Conservation (phyloP, 53 echinoderm and acorn worm genomes). For the Luidia sarsii region DNA sequence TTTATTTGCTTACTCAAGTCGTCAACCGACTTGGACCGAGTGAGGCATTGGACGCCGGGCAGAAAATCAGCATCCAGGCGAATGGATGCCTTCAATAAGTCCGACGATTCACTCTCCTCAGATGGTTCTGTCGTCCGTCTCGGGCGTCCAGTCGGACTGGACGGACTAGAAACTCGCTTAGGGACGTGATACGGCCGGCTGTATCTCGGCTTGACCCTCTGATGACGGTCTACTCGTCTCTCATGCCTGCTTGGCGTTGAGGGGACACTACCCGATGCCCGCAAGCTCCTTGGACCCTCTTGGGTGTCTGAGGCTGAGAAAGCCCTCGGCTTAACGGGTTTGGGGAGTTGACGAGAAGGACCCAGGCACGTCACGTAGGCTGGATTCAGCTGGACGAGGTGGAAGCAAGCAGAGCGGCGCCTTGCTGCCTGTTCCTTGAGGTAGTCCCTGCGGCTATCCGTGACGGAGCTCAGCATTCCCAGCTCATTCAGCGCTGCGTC, state of each 20-base stretch:
- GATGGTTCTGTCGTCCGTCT: slow-evolving; percentile 33
- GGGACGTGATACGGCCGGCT: slow-evolving; percentile 71
- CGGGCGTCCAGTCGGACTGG: background rate
- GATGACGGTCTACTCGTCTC: slow-evolving; percentile 54
- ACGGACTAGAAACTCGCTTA: background rate
- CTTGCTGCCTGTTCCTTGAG: slow-evolving; percentile 53
- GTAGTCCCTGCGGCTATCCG: slow-evolving; percentile 87
- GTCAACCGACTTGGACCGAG: slow-evolving; percentile 77
- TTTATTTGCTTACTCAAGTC: slow-evolving; percentile 34
- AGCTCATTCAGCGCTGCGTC: slow-evolving; percentile 89
- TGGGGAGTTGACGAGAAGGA: slow-evolving; percentile 39
- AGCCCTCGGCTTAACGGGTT: slow-evolving; percentile 9
- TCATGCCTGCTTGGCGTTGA: slow-evolving; percentile 37
- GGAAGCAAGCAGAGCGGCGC: slow-evolving; percentile 53
- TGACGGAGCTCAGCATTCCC: slow-evolving; percentile 96
- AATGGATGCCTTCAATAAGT: background rate
- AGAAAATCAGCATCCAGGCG: background rate
- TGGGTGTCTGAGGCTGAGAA: background rate
- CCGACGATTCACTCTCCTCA: background rate
- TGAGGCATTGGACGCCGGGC: slow-evolving; percentile 33
- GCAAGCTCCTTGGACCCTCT: slow-evolving; percentile 67
- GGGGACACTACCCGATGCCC: slow-evolving; percentile 58
- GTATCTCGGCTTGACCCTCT: slow-evolving; percentile 43
- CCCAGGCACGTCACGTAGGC: slow-evolving; percentile 77
- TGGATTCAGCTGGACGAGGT: slow-evolving; percentile 78